Percentiles rank a stretch among this genome's conserved stretches.
Conservation (phyloP, 2,797 vertebrate genomes). For the Notoglanidium macrostoma region DNA sequence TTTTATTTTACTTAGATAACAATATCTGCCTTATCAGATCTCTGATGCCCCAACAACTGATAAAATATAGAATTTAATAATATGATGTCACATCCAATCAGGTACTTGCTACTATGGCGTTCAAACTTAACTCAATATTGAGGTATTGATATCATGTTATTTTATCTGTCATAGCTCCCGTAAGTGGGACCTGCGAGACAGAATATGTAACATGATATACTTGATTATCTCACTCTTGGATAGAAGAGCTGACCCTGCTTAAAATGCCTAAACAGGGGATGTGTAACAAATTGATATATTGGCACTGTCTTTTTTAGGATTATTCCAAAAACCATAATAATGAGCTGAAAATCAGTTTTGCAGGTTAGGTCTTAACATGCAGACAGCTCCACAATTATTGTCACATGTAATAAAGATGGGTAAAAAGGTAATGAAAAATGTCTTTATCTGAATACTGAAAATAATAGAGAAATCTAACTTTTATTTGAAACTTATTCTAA, state of each 20-base stretch:
- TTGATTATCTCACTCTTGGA: neutral
- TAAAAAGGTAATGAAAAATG: neutral
- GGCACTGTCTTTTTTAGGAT: neutral
- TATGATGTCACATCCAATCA: neutral
- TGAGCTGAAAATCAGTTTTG: neutral
- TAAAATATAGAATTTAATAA: neutral
- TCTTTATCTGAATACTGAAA: neutral
- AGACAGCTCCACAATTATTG: neutral
- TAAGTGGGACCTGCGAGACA: neutral
- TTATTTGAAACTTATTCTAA: neutral
- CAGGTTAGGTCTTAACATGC: neutral
- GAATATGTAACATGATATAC: neutral
- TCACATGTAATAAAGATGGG: neutral
- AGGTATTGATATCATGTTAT: neutral
- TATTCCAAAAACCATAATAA: neutral
- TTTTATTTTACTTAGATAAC: neutral
- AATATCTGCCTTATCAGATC: neutral
- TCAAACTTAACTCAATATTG: neutral
- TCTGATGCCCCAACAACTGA: too few relatives aligned
- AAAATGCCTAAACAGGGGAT: neutral
- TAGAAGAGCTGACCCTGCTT: neutral
- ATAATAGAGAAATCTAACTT: neutral
- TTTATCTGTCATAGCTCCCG: neutral
- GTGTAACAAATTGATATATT: neutral
- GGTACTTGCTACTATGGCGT: neutral